Base-by-base conservation (phyloP, 2,797 vertebrate species). In the Microctenopoma steveboyesi region DNA sequence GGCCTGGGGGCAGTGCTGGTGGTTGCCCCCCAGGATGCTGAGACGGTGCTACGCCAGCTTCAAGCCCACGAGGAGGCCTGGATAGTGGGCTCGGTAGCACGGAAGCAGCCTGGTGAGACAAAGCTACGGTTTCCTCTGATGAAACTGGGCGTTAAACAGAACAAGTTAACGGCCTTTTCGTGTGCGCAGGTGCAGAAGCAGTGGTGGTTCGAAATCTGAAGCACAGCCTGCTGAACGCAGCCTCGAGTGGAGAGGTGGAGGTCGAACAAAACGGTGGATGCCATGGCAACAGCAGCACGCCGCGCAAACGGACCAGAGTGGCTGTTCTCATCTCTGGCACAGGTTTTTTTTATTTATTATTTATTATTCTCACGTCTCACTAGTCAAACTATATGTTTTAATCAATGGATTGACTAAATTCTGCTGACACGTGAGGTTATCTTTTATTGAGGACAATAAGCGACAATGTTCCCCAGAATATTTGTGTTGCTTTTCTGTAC, bases 261-360 rank as follows among this genome's bases (percentile, higher is more conserved):
- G 27, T 53, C 0, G 18, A 76, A 4, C 65, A 61, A 13, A 83
- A 84, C 0, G 64, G 63, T 0, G 42, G 77, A 16, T 65, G 51
- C 28, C 83, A 69, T 0, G 65, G 67, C 0, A 72, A 86, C 53
- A 59, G 73, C 61, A 46, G 67, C 54, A 55, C 79, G 3, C 76
- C 89, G 4, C 86, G 65, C 50, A 88, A 82, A 77, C 95, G 83
- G 81, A 87, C 84, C 53, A 95, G 83, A 91, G 96, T 98, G 2
- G 97, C 92, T 0, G 95, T 98, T 49, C 95, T 99, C 5, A 98
- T 99, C 90, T 99, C 98, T 22, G 98, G 98, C 74, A 96, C 96
- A 91, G 97, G 97, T 98, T 7, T 78, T 51, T 22, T 42, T 28
- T 3, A 37, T 7, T 22, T 22, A 22, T 22, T 22, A 22, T 22